Percentiles rank a stretch among this genome's conserved stretches.
These are phyloP conservation scores for Eugnorisma glareosa DNA, from an alignment of 2,888 invertebrate genomes.

Conservation along the genomic window DNA sequence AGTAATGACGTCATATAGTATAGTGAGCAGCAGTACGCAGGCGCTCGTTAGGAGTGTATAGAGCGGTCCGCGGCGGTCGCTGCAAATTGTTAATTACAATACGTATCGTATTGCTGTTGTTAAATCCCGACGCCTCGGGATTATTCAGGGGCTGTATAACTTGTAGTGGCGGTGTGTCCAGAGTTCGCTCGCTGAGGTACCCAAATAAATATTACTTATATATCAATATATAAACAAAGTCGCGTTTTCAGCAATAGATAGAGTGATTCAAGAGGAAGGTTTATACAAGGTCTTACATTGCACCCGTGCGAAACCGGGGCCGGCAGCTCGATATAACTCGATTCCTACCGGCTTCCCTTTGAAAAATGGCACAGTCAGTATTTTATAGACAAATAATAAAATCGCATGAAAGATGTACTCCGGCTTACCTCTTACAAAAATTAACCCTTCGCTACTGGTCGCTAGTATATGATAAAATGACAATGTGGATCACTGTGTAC, in stretches of 20 bases:
- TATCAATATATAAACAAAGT: too few relatives aligned
- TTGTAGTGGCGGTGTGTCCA: constrained; percentile 4
- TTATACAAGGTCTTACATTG: too few relatives aligned
- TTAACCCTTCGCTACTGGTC: too few relatives aligned
- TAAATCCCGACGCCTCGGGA: constrained; percentile 70
- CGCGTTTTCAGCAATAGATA: too few relatives aligned
- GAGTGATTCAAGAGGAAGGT: too few relatives aligned
- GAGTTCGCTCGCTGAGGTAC: constrained; percentile 3
- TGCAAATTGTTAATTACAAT: constrained; percentile 69
- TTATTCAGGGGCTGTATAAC: constrained; percentile 62
- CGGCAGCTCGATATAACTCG: too few relatives aligned
- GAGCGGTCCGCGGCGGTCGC: constrained; percentile 43
- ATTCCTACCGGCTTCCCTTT: too few relatives aligned
- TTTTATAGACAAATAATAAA: too few relatives aligned
- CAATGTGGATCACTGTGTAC: not conserved
- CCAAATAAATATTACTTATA: not conserved
- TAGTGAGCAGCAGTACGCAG: constrained; percentile 36
- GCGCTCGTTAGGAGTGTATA: constrained; percentile 62
- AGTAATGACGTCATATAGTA: constrained; percentile 60
- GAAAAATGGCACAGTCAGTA: too few relatives aligned
- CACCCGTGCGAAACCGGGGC: too few relatives aligned
- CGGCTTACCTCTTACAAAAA: too few relatives aligned
- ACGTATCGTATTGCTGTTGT: constrained; percentile 59
- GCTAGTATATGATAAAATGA: not conserved
- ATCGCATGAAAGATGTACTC: too few relatives aligned